These are phyloP conservation scores for Parazoanthus darwini DNA, from an alignment of 92 coral and sea anemone genomes.

Conservation along the genomic window DNA sequence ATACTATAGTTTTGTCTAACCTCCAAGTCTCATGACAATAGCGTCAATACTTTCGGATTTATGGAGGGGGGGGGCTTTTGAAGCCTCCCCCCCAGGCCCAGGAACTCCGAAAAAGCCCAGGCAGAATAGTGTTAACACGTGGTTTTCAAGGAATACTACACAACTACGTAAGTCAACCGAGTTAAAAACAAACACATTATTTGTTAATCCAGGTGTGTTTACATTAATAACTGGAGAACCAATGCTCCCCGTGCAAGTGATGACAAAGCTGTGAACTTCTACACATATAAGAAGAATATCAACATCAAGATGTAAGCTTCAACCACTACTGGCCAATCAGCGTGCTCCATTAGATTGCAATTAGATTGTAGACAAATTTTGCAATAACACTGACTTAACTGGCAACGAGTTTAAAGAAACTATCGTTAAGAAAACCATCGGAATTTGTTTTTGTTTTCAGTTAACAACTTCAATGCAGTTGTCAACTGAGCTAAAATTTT, in stretches of 20 bases:
- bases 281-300: background rate
- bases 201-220: background rate
- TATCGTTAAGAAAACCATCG: background rate
- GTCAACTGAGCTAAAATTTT: too few species aligned
- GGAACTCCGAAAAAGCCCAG: too few species aligned
- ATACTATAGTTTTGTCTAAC: too few species aligned
- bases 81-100: too few species aligned
- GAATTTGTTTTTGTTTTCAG: background rate
- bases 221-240: constrained; percentile 17
- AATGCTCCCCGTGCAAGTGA: background rate
- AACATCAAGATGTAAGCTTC: background rate
- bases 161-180: too few species aligned
- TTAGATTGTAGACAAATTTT: background rate
- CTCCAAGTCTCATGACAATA: too few species aligned
- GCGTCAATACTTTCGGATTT: too few species aligned
- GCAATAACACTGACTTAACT: background rate
- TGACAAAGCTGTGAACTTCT: constrained; percentile 1
- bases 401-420: background rate
- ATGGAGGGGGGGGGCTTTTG: too few species aligned
- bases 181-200: background rate
- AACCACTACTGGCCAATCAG: background rate
- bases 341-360: background rate
- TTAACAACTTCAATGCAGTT: background rate
- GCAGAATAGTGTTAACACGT: too few species aligned
- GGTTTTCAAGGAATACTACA: too few species aligned